Evolutionary conservation across 2,888 invertebrate species (phyloP), one percentile per base, ranked within the genome.

Genomic region (Melipona bicolor): DNA sequence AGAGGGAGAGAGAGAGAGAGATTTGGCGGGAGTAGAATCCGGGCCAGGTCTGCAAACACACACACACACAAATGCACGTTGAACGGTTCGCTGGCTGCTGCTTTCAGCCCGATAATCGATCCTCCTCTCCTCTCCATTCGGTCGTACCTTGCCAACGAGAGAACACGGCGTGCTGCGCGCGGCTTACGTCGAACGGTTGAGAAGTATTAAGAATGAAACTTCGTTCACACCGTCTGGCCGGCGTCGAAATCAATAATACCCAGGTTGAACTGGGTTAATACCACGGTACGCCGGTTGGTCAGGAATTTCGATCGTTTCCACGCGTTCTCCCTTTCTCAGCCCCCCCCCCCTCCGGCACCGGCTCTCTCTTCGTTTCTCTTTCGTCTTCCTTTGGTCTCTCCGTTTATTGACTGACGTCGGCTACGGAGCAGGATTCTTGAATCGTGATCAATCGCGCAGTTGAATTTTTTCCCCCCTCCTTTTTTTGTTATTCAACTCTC

Each of bases 141-240:
- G 67, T 85, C 80, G 79, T 72, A 75, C 74, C 70, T 69, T 65
- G 64, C 67, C 81, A 81, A 50, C 21, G 32, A 32, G 32, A 13
- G 43, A 74, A 74, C 85, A 79, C 17, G 15, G 77, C 75, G 78
- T 83, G 87, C 81, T 83, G 87, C 81, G 71, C 81, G 73, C 43
- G 80, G 77, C 77, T 80, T 78, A 77, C 81, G 71, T 84, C 77
- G 71, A 52, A 65, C 73, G 68, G 76, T 80, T 65, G 83, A 84
- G 84, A 86, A 87, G 87, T 89, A 84, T 87, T 89, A 89, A 89
- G 88, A 89, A 89, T 83, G 88, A 87, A 85, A 89, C 89, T 89
- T 89, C 67, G 80, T 89, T 88, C 87, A 75, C 88, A 85, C 89
- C 84, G 77, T 81, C 83, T 85, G 85, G 72, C 79, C 72, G 73